Evolutionary conservation across 2,797 vertebrate genomes (phyloP).

Genomic region (Coendou prehensilis): DNA sequence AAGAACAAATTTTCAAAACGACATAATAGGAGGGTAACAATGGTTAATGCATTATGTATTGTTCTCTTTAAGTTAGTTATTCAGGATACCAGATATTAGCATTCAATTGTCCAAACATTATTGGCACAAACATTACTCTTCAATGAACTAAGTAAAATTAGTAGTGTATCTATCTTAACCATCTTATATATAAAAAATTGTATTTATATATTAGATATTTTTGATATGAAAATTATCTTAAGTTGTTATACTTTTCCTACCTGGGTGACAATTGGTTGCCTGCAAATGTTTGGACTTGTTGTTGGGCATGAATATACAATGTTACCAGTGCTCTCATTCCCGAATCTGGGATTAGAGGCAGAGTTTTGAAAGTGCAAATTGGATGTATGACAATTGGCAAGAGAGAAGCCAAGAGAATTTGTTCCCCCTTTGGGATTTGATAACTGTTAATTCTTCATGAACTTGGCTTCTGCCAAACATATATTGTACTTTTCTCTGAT

Average conservation of each 20-base stretch:
- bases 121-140: too few species aligned
- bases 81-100: too few species aligned
- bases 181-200: too few species aligned
- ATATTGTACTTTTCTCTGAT: constrained; percentile 84
- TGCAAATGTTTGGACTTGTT: background rate
- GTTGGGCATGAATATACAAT: background rate
- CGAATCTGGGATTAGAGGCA: constrained; percentile 55
- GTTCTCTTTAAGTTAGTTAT: too few species aligned
- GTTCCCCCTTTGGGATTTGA: constrained; percentile 85
- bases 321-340: background rate
- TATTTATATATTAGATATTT: background rate
- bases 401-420: constrained; percentile 72
- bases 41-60: too few species aligned
- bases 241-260: background rate
- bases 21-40: too few species aligned
- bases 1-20: too few species aligned
- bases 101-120: too few species aligned
- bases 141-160: too few species aligned
- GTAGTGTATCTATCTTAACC: too few species aligned
- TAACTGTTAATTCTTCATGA: constrained; percentile 88
- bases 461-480: constrained; percentile 81
- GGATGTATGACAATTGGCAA: constrained; percentile 79
- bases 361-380: constrained; percentile 76
- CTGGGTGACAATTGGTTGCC: background rate
- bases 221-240: constrained; percentile 36